These are phyloP conservation scores for Sorex fumeus DNA, from an alignment of 2,113 vertebrate genomes.

Conservation along the genomic window DNA sequence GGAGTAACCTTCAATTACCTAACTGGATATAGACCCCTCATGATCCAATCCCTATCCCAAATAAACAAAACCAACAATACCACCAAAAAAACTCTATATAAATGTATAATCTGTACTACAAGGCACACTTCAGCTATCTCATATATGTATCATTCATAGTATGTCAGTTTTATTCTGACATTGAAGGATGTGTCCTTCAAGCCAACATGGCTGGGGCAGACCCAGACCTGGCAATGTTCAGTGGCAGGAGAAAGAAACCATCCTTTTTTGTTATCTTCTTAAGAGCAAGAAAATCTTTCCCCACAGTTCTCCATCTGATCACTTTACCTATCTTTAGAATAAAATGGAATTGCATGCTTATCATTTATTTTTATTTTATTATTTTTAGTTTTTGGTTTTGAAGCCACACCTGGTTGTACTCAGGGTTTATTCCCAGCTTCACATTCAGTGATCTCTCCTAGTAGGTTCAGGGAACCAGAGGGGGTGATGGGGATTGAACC, in stretches of 20 bases:
- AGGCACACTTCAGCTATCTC: background rate
- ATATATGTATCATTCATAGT: background rate
- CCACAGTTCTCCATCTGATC: background rate
- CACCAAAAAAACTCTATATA: background rate
- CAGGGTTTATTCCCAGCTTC: too few species aligned
- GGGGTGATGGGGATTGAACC: too few species aligned
- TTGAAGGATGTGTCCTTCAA: background rate
- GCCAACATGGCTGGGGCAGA: background rate
- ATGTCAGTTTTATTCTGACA: background rate
- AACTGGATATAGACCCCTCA: too few species aligned
- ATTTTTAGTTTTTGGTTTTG: too few species aligned
- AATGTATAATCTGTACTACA: background rate
- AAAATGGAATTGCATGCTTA: background rate
- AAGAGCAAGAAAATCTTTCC: constrained; percentile 38
- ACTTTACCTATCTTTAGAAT: background rate
- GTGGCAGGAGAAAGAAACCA: background rate
- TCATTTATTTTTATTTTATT: background rate
- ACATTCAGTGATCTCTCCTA: too few species aligned
- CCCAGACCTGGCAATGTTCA: background rate
- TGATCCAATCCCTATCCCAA: too few species aligned
- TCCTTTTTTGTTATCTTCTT: background rate
- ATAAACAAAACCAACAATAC: too few species aligned
- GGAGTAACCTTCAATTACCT: too few species aligned
- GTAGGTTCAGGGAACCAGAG: too few species aligned
- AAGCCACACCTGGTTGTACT: background rate